These are phyloP conservation scores for Nothocercus julius DNA, from an alignment of 2,113 vertebrate species.

Conservation along the genomic window DNA sequence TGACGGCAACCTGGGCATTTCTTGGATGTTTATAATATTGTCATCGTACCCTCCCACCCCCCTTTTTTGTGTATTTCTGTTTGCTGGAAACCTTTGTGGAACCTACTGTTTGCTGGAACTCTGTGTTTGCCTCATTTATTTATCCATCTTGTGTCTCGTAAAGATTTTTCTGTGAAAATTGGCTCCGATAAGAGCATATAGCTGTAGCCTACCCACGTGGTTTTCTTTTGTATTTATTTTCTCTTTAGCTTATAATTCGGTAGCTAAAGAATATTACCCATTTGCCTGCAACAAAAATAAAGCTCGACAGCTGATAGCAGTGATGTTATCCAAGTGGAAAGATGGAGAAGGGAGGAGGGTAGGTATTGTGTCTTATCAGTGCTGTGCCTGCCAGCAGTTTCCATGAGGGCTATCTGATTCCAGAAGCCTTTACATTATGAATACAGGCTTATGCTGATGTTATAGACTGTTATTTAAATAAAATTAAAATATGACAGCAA, in stretches of 20 bases:
- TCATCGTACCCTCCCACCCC: too few relatives aligned
- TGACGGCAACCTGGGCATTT: background rate
- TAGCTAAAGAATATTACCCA: background rate
- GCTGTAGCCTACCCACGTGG: background rate
- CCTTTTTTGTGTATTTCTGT: background rate
- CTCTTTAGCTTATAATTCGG: background rate
- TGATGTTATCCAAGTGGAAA: background rate
- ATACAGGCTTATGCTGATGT: background rate
- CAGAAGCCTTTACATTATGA: background rate
- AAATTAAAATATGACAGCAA: background rate
- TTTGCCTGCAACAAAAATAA: constrained; percentile 1
- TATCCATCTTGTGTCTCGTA: background rate
- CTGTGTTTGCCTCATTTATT: background rate
- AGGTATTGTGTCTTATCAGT: background rate
- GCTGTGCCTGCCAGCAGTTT: background rate
- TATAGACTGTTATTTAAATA: background rate
- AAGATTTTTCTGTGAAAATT: background rate
- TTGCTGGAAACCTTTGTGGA: background rate
- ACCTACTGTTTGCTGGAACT: background rate
- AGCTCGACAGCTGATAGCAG: background rate
- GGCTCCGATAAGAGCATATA: background rate
- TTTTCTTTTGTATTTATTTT: constrained; percentile 26
- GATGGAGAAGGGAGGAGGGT: background rate
- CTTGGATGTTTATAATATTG: background rate
- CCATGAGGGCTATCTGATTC: constrained; percentile 11